These are phyloP conservation scores for Diaprepes abbreviatus DNA, from an alignment of 2,888 invertebrate genomes.

Conservation along the genomic window DNA sequence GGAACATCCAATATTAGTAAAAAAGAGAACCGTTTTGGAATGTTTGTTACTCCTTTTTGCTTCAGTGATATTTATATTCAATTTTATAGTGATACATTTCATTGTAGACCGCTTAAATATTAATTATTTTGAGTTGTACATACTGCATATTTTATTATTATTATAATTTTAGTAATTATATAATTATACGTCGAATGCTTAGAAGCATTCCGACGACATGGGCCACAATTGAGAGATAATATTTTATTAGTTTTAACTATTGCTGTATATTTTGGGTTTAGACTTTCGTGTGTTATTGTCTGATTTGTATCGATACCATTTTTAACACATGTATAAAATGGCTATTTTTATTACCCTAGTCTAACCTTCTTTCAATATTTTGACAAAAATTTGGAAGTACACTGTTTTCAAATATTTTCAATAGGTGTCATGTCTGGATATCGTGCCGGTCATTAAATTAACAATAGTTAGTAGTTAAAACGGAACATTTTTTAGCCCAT, in stretches of 20 bases:
- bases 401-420: not conserved
- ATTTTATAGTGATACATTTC: not conserved
- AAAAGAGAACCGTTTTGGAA: too few relatives aligned
- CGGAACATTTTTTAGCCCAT: too few relatives aligned
- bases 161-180: constrained; percentile 11
- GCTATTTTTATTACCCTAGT: too few relatives aligned
- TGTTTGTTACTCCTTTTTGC: too few relatives aligned
- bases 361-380: constrained; percentile 1
- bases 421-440: not conserved
- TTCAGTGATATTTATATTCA: not conserved
- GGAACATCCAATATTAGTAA: too few relatives aligned
- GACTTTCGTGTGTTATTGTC: not conserved
- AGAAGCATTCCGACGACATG: not conserved
- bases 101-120: not conserved
- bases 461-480: too few relatives aligned
- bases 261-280: constrained; percentile 1
- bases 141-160: constrained; percentile 10
- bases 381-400: too few relatives aligned
- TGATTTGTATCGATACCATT: constrained; percentile 9
- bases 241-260: constrained; percentile 1
- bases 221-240: not conserved
- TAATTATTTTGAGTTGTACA: constrained; percentile 18
- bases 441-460: not conserved
- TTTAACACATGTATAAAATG: too few relatives aligned
- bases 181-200: not conserved